Base-by-base conservation (phyloP, 2,797 vertebrate species). In the Podargus strigoides region DNA sequence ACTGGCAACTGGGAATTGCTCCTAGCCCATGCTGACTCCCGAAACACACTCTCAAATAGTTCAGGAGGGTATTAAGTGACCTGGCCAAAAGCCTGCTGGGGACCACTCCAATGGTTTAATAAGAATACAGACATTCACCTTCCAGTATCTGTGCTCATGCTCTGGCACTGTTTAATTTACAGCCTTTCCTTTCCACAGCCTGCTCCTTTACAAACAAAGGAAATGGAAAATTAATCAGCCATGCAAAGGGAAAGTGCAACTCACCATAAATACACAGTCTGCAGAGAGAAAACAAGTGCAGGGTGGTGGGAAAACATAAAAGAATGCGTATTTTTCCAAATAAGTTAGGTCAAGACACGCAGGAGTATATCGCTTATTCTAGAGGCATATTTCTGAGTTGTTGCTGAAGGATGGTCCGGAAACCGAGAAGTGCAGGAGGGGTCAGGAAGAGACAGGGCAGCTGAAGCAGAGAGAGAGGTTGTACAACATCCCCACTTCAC, bases 191-290 rank as follows among this genome's bases (percentile, higher is more conserved):
- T 90, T 94, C 89, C 87, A 49, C 56, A 69, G 91, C 39, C 63
- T n/a, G 36, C 39, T 93, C 81, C 80, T 94, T 89, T 88, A 79
- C 91, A 94, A 95, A 92, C 77, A 90, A 89, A 95, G 92, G 93
- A 91, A 90, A 92, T 90, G 89, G 95, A 96, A 95, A 92, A 95
- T 47, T 95, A 87, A 87, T 92, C 82, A 80, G 76, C 94, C 18
- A 0, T 89, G 91, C 59, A 79, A 79, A 90, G 59, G 84, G 80
- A 93, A 95, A 93, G 85, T 66, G 87, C 92, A 85, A 90, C 66
- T 94, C 66, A 63, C 63, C 83, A 58, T 62, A 84, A 91, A 86
- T 55, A 81, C 60, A 80, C 62, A 78, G 79, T 66, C 60, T 87
- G 80, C 37, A 44, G 90, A 95, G 67, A 77, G 73, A 91, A 95